These are phyloP conservation scores for Notechis scutatus DNA, from an alignment of 2,113 vertebrate species.

Conservation along the genomic window DNA sequence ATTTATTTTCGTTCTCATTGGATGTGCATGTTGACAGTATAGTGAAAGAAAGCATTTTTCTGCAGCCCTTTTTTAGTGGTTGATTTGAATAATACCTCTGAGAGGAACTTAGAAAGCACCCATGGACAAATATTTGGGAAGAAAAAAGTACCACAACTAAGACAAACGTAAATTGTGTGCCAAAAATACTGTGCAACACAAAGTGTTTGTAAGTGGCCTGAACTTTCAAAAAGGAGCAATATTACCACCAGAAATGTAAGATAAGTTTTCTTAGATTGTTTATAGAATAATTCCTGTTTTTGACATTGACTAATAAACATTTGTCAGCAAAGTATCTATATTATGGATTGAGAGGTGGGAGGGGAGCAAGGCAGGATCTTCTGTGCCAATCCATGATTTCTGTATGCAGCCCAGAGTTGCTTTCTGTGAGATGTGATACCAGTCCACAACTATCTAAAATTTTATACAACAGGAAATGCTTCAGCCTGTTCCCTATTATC, in stretches of 20 bases:
- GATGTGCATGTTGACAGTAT: conserved; percentile 70
- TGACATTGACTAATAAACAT: neutral
- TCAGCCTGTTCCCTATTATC: neutral
- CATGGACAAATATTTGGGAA: neutral
- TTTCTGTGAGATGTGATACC: neutral
- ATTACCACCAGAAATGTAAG: neutral
- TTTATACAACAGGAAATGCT: neutral
- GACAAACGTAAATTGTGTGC: neutral
- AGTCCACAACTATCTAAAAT: neutral
- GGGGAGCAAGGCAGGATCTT: neutral
- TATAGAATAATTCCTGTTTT: neutral
- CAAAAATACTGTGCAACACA: neutral
- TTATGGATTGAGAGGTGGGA: neutral
- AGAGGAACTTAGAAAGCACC: conserved; percentile 23
- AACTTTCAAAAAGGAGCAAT: neutral
- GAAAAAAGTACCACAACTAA: neutral
- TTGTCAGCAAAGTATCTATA: neutral
- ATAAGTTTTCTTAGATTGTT: neutral
- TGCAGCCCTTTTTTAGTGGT: neutral
- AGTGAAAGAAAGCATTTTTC: conserved; percentile 67
- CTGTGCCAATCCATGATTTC: neutral
- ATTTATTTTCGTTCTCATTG: conserved; percentile 73
- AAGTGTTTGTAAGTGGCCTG: neutral
- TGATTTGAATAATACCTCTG: conserved; percentile 28
- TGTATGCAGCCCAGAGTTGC: neutral